Conservation (phyloP, 2,113 vertebrate species). For the Seriola rivoliana region DNA sequence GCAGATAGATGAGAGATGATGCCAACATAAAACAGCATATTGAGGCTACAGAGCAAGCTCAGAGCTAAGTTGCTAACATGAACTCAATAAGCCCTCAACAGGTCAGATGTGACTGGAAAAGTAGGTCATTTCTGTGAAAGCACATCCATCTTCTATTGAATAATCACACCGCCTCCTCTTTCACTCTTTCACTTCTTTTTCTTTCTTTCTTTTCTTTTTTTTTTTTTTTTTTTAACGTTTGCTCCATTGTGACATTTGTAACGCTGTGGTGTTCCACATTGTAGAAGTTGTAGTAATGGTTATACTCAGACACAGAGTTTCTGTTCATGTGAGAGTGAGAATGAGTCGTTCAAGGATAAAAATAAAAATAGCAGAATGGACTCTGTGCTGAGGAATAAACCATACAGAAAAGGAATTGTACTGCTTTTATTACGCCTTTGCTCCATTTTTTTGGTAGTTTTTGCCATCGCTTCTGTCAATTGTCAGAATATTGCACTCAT, state of each 20-base stretch:
- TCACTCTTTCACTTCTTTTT: constrained; percentile 17
- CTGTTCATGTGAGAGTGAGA: not conserved
- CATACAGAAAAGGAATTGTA: not conserved
- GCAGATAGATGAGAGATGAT: not conserved
- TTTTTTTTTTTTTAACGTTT: constrained; percentile 13
- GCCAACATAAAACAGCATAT: not conserved
- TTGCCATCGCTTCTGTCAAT: not conserved
- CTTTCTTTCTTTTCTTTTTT: constrained; percentile 20
- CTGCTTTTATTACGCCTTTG: not conserved
- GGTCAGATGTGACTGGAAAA: not conserved
- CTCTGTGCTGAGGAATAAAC: not conserved
- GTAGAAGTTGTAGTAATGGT: not conserved
- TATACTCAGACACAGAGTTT: not conserved
- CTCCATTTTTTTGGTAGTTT: not conserved
- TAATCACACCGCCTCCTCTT: not conserved
- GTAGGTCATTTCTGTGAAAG: not conserved
- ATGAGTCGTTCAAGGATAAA: not conserved
- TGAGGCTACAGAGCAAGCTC: not conserved
- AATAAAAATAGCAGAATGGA: not conserved
- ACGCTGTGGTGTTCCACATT: not conserved
- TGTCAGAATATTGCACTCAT: not conserved
- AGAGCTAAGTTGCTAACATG: not conserved
- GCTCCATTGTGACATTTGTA: not conserved
- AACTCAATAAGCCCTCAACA: not conserved
- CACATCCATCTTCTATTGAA: not conserved